Percentiles rank a stretch among this genome's conserved stretches.
phyloP scores from a whole-genome alignment of 2,888 invertebrate genomes.

The Hydropsyche betteni region DNA sequence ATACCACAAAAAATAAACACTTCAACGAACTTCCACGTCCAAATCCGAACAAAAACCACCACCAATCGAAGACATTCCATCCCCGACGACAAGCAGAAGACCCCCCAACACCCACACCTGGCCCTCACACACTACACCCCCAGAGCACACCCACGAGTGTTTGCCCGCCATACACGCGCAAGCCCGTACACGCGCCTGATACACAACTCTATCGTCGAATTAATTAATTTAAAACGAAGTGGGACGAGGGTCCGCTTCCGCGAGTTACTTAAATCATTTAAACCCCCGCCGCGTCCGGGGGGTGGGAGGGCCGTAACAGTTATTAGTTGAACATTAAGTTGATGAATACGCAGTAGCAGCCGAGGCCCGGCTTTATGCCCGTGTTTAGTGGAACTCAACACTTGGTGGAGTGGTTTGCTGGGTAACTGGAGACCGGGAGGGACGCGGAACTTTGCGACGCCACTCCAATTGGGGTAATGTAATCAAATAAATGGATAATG shows the following conservation, averaged over 20 bases:
- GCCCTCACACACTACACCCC: no score
- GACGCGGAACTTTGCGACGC: conserved; percentile 43
- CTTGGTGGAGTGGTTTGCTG: conserved; percentile 40
- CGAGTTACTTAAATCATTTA: conserved; percentile 50
- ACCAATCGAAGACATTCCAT: no score
- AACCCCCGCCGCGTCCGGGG: conserved; percentile 34
- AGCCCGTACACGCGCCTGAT: conserved; percentile 33
- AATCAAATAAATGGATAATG: conserved; percentile 52
- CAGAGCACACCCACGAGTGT: conserved; percentile 4
- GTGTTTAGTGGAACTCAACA: conserved; percentile 47
- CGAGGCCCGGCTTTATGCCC: conserved; percentile 41
- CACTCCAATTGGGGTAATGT: conserved; percentile 50
- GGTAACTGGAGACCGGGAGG: conserved; percentile 36
- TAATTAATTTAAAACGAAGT: conserved; percentile 51
- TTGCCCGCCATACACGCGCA: background rate
- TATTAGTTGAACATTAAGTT: conserved; percentile 50
- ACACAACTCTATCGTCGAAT: conserved; percentile 50
- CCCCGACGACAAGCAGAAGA: no score
- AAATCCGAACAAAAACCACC: no score
- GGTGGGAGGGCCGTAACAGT: conserved; percentile 52
- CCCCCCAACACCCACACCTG: no score
- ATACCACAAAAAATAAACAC: no score
- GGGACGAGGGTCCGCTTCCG: conserved; percentile 49
- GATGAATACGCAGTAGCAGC: conserved; percentile 44
- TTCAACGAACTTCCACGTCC: no score